Evolutionary conservation across 1,140 invertebrate genomes (phyloP), one percentile per base, ranked within the genome.

Genomic region (Leptinotarsa texana): DNA sequence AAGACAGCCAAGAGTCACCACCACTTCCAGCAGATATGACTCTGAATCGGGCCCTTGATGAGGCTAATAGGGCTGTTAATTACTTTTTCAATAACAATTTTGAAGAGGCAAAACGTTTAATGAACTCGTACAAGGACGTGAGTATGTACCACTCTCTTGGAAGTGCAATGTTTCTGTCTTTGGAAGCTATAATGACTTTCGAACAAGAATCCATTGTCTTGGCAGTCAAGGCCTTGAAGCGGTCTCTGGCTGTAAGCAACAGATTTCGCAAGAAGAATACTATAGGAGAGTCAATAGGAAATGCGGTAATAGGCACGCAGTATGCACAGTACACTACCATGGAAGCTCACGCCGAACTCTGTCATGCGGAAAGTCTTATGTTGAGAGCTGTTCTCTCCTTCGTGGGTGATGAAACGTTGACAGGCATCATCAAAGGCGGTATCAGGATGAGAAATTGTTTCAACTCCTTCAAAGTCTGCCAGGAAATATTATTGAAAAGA

Each of bases 71-170:
- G 49, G 92, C 94, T 2, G 90, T 96, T 17, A 88, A 93, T 82
- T 90, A 92, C 78, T 97, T 97, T 84, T 93, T 97, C 80, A 95
- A 96, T 83, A 97, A 97, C 86, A 90, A 93, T 81, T 96, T 96
- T 82, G 86, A 89, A 21, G 90, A 93, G 83, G 95, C 95, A 3
- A 90, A 89, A 83, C 88, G 89, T 69, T 86, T 93, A 68, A 89
- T 96, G 86, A 88, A 90, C 82, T 93, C 93, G 74, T 93, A 91
- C 89, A 91, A 93, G 18, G 88, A 92, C 48, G 89, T 88, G 49
- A 97, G 95, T 78, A 92, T 98, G 86, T 98, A 98, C 83, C 97
- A 98, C 86, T 92, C 96, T 1, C 85, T 98, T n/a, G 96, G 96
- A 2, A 90, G 93, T 77, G 91, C 94, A 2, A 94, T 96, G 15